Base-by-base conservation (phyloP, 2,888 invertebrate genomes). In the Sinodicranocentrus sp. region DNA sequence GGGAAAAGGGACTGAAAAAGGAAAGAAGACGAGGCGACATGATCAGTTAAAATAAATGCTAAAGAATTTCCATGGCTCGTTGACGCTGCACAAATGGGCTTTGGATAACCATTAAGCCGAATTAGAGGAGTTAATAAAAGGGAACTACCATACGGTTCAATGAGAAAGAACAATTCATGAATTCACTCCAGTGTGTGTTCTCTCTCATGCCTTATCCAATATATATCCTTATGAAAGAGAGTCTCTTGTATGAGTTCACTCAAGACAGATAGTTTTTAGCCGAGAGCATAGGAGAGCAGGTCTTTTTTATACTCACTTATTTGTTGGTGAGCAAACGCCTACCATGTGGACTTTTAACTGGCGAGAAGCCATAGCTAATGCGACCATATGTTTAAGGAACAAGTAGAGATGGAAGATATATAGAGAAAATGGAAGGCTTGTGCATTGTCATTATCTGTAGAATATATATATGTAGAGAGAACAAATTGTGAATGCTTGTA, bases 41-140 rank as follows among this genome's bases (percentile, higher is more conserved):
- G 63, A 82, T 82, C 70, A 82, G 82, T 82, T 82, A 82, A 82
- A 82, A 82, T 82, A 82, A 82, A 82, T 57, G 82, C 71, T 70
- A 70, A 82, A 76, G 82, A 82, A 82, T 82, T 82, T 76, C 76
- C 76, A 82, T 82, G 82, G 82, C 82, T 82, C 82, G 82, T 82
- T 82, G 82, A 82, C 76, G 82, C 71, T 76, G 82, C 82, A 82
- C 82, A 82, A 82, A 82, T 82, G 76, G 76, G 82, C 82, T 76
- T 82, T 82, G 82, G 82, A 82, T 82, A 82, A 82, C 76, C 76
- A 82, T 76, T 82, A 82, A 82, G 82, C 76, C 82, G 75, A 84
- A 84, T 84, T 84, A 84, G 67, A 68, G 75, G 78, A 78, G 73
- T 75, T 84, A 84, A 84, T 84, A 79, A 84, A 84, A 79, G 84